A percentile compares a stretch with the other conserved stretches of the same genome.
phyloP scores from a whole-genome alignment of 2,797 vertebrate genomes.

The Diglossa cyanea region DNA sequence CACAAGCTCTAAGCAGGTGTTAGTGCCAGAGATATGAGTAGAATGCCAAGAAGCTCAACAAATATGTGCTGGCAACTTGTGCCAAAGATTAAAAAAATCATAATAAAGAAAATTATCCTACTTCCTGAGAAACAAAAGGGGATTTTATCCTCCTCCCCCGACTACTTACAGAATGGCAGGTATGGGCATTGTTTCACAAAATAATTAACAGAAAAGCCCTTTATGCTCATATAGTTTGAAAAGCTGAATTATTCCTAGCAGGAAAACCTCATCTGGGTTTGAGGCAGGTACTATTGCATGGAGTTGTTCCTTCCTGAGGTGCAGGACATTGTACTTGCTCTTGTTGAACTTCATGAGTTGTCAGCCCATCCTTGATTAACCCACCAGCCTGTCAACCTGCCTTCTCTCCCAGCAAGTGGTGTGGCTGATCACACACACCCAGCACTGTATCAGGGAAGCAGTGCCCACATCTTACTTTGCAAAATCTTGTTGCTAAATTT shows the following conservation, averaged over 20 bases:
- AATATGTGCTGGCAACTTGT: background rate
- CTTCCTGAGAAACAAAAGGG: background rate
- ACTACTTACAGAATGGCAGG: background rate
- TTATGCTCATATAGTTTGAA: background rate
- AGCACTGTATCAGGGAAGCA: background rate
- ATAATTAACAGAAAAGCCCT: background rate
- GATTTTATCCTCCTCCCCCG: background rate
- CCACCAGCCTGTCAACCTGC: background rate
- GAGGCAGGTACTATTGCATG: background rate
- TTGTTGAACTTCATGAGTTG: background rate
- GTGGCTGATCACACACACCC: background rate
- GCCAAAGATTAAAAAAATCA: background rate
- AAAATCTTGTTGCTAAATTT: background rate
- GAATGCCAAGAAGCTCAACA: background rate
- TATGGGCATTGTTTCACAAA: background rate
- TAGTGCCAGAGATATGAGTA: background rate
- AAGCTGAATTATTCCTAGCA: background rate
- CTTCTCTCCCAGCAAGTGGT: rapidly evolving
- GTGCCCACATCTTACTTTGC: background rate
- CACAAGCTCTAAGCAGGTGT: background rate
- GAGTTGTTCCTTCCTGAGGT: background rate
- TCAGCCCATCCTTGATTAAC: background rate
- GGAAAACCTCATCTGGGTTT: background rate
- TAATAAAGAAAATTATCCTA: background rate
- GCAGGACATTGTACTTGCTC: background rate